Evolutionary conservation across 1,140 invertebrate species (phyloP).

Genomic region (Drosophila simulans): DNA sequence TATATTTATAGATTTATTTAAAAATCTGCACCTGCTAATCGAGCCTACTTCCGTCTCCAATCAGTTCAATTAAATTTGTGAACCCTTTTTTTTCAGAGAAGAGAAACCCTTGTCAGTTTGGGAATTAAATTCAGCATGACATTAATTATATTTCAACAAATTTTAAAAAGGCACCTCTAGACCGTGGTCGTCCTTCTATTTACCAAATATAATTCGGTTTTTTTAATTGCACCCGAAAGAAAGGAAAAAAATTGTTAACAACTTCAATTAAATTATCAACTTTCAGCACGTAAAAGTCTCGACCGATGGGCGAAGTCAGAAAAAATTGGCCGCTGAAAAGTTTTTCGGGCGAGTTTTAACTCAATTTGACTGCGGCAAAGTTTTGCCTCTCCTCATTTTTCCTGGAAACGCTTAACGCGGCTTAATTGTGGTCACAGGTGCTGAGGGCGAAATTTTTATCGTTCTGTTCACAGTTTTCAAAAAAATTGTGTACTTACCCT

Average conservation of each 20-base stretch:
- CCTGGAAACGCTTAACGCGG: constrained; percentile 70
- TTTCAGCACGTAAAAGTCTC: constrained; percentile 53
- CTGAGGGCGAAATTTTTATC: constrained; percentile 75
- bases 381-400: constrained; percentile 43
- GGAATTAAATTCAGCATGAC: constrained; percentile 70
- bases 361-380: constrained; percentile 73
- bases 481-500: constrained; percentile 31
- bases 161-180: constrained; percentile 70
- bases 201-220: constrained; percentile 34
- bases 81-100: constrained; percentile 14
- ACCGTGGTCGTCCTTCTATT: constrained; percentile 3
- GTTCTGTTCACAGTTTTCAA: constrained; percentile 81
- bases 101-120: constrained; percentile 57
- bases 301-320: constrained; percentile 47
- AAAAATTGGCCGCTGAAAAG: constrained; percentile 53
- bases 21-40: constrained; percentile 36
- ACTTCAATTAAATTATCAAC: constrained; percentile 83
- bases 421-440: constrained; percentile 84
- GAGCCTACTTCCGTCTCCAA: background rate
- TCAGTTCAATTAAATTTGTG: constrained; percentile 30
- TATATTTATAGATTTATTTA: background rate
- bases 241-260: constrained; percentile 71
- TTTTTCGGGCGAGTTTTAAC: constrained; percentile 60
- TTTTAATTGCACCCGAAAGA: constrained; percentile 28
- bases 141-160: constrained; percentile 79